Conservation (phyloP, 1,140 invertebrate species). For the Parasteatoda tepidariorum region DNA sequence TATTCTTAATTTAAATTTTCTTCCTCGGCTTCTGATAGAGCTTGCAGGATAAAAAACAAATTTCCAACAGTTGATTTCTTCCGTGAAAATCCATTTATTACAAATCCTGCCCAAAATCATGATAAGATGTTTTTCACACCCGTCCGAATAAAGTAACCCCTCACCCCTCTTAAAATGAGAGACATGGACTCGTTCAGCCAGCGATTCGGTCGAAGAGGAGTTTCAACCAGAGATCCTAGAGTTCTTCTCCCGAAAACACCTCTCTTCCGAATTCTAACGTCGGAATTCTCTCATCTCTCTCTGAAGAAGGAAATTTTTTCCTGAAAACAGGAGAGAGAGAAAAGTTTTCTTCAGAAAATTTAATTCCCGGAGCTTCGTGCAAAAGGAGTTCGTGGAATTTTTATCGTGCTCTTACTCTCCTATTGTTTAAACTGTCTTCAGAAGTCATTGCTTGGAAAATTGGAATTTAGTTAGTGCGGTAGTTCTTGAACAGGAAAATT, state of each 20-base stretch:
- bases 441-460: not conserved
- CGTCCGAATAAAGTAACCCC: not conserved
- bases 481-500: not conserved
- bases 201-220: constrained; percentile 35
- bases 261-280: constrained; percentile 2
- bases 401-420: constrained; percentile 6
- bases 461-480: not conserved
- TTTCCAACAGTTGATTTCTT: not conserved
- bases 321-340: not conserved
- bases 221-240: constrained; percentile 37
- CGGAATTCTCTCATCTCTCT: not conserved
- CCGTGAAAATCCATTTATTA: not conserved
- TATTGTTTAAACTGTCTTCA: not conserved
- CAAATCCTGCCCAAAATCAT: not conserved
- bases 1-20: too few species aligned
- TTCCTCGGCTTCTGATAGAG: too few species aligned
- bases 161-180: not conserved
- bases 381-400: constrained; percentile 14
- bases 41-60: not conserved
- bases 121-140: not conserved
- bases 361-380: not conserved
- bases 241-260: constrained; percentile 10
- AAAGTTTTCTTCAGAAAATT: not conserved
- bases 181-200: constrained; percentile 34
- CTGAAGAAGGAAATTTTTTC: not conserved